Evolutionary conservation across 1,140 invertebrate genomes (phyloP), one percentile per base, ranked within the genome.

Genomic region (Hycleus cichorii): DNA sequence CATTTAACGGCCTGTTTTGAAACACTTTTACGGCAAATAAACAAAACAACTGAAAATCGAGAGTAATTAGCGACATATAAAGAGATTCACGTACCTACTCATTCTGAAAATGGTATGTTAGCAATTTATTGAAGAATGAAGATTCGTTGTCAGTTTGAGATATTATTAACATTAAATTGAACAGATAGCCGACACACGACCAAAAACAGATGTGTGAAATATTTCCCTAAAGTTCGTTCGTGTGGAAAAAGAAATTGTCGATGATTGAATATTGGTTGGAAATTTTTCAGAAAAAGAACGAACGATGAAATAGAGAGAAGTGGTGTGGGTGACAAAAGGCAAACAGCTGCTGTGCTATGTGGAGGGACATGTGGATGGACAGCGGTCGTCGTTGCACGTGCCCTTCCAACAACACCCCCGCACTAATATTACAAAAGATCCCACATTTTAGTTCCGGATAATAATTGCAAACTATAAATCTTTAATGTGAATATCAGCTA

Each of bases 11-110:
- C 44, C 42, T 47, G 40, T 59, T 53, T 43, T 38, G 32, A 53
- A 39, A 50, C 57, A 39, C 32, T 42, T 59, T 54, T 47, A 46
- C 49, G 49, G 25, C 57, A 51, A 47, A 46, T 54, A 59, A 55
- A 52, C 51, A 47, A 45, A 32, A 44, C 51, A 49, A 49, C 55
- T 55, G 42, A 32, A 32, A 46, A 47, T 51, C 58, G 58, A 55
- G 54, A 38, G 51, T 49, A 60, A 60, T 60, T 55, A 60, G 58
- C 53, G 39, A 49, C 51, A 53, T 32, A 32, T 32, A 32, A 32
- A 32, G 32, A 32, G 18, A 18, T 18, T 18, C 18, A 18, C 18
- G 18, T 18, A 18, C 18, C 18, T 18, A 18, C 18, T 18, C 18
- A 52, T 52, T 46, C 45, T 42, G 51, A 40, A 45, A 45, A 45